Evolutionary conservation across 2,113 vertebrate genomes (phyloP).

Genomic region (Brachypodius melanocephalos): DNA sequence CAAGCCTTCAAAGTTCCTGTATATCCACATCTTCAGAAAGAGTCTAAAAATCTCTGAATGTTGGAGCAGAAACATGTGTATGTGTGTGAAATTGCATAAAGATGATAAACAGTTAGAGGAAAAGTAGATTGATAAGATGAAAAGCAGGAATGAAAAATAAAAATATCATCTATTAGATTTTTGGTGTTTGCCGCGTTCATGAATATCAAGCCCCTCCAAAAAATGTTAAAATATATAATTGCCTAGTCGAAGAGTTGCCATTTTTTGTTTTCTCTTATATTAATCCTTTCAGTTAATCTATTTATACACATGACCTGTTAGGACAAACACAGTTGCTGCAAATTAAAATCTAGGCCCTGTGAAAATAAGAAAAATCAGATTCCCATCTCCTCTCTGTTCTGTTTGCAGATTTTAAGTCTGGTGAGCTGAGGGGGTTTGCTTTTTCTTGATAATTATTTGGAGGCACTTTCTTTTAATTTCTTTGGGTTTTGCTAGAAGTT

Average conservation of each 20-base stretch:
- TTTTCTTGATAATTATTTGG: not conserved
- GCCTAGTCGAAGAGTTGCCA: not conserved
- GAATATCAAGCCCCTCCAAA: not conserved
- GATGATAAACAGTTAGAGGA: not conserved
- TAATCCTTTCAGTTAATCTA: not conserved
- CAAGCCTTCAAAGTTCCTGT: not conserved
- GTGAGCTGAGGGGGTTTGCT: not conserved
- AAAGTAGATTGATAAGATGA: not conserved
- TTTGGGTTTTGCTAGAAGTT: not conserved
- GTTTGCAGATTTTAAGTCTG: not conserved
- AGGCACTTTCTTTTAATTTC: fast-evolving
- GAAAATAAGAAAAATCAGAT: not conserved
- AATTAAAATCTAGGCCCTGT: not conserved
- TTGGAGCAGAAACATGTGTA: not conserved
- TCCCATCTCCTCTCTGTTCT: not conserved
- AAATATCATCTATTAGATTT: not conserved
- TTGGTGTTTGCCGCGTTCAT: not conserved
- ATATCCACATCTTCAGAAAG: not conserved
- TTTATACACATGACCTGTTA: not conserved
- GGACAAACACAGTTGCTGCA: fast-evolving
- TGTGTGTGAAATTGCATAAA: not conserved
- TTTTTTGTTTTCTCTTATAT: not conserved
- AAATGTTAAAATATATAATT: not conserved
- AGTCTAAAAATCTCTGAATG: not conserved
- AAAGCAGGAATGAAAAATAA: not conserved